Percentiles rank a stretch among this genome's conserved stretches.
Conservation (phyloP, 2,888 invertebrate species). For the Parasteatoda lunata region DNA sequence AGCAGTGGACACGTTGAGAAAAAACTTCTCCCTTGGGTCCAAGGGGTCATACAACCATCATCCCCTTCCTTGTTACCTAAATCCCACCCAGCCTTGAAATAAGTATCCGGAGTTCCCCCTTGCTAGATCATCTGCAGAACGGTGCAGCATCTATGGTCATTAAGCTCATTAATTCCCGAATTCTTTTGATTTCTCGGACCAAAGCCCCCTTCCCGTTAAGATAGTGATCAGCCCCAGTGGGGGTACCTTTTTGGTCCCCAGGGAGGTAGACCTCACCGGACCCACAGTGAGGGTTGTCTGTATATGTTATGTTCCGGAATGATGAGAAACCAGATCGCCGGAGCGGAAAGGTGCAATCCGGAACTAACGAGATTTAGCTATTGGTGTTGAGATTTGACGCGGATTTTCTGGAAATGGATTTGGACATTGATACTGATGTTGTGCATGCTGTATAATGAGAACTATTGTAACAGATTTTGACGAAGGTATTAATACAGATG, state of each 20-base stretch:
- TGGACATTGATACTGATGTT: background rate
- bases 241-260: slow-evolving; percentile 11
- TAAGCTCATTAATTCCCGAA: slow-evolving; percentile 62
- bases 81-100: slow-evolving; percentile 5
- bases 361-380: slow-evolving; percentile 3
- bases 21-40: background rate
- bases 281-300: background rate
- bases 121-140: background rate
- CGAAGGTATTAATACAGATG: background rate
- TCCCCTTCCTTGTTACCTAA: background rate
- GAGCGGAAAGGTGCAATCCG: slow-evolving; percentile 1
- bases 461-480: too few relatives aligned
- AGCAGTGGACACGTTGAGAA: too few relatives aligned
- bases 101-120: background rate
- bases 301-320: background rate
- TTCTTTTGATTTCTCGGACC: slow-evolving; percentile 61
- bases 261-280: background rate
- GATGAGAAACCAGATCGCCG: background rate
- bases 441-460: too few relatives aligned
- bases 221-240: slow-evolving; percentile 25
- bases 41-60: background rate
- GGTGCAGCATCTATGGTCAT: slow-evolving; percentile 27
- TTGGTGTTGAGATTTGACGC: background rate
- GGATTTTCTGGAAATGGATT: background rate
- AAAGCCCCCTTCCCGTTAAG: slow-evolving; percentile 16